Evolutionary conservation across 2,113 vertebrate species (phyloP).

Genomic region (Dasyurus viverrinus): DNA sequence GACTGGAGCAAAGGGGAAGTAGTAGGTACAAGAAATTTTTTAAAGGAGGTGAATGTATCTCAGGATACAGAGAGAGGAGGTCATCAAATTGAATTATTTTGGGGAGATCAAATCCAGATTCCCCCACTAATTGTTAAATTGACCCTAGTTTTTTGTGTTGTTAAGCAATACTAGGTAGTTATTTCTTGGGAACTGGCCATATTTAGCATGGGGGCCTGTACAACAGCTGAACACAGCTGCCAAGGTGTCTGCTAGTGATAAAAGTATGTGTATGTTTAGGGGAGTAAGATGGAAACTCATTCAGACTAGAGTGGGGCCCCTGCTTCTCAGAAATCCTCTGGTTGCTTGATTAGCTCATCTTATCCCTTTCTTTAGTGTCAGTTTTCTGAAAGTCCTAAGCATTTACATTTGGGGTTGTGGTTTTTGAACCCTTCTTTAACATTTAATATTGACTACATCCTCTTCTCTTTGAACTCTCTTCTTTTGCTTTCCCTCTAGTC

Average conservation of each 20-base stretch:
- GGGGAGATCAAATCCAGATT: background rate
- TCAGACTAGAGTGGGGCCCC: conserved; percentile 13
- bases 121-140: background rate
- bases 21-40: conserved; percentile 11
- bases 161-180: background rate
- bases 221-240: background rate
- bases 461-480: conserved; percentile 31
- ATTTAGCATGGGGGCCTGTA: background rate
- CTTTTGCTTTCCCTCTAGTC: conserved; percentile 21
- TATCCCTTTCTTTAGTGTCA: background rate
- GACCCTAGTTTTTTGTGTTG: background rate
- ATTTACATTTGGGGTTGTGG: conserved; percentile 24
- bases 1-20: background rate
- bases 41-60: conserved; percentile 30
- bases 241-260: conserved; percentile 77
- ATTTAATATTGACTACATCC: conserved; percentile 3
- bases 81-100: background rate
- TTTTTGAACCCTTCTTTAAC: conserved; percentile 2
- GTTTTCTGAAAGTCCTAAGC: background rate
- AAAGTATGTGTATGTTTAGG: conserved; percentile 41
- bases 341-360: background rate
- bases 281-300: background rate
- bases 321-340: conserved; percentile 41
- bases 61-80: background rate
- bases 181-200: conserved; percentile 36